These are phyloP conservation scores for Drosophila virilis DNA, from an alignment of 1,140 invertebrate genomes.

Conservation along the genomic window DNA sequence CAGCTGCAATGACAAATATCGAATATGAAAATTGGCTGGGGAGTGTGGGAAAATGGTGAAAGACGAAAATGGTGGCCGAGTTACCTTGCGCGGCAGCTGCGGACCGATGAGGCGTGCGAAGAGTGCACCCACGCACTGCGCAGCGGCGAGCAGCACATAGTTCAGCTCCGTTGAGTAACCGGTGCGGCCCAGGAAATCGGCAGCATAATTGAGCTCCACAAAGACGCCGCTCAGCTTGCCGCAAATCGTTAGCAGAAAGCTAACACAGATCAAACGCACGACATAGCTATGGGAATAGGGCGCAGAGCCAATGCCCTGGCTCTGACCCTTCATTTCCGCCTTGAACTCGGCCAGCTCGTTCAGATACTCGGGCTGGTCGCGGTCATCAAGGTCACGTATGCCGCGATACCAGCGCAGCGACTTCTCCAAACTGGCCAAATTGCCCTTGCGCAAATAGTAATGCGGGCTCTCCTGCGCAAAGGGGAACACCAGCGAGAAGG, in stretches of 20 bases:
- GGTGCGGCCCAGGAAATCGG: conserved; percentile 62
- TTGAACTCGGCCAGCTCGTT: conserved; percentile 65
- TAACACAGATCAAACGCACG: conserved; percentile 51
- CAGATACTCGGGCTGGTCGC: conserved; percentile 65
- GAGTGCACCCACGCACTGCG: conserved; percentile 56
- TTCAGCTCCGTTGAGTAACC: conserved; percentile 56
- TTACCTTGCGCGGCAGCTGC: conserved; percentile 57
- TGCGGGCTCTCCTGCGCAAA: conserved; percentile 87
- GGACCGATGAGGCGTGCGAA: conserved; percentile 58
- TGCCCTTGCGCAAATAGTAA: conserved; percentile 85
- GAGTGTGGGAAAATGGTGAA: too few relatives aligned
- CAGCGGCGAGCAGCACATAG: conserved; percentile 52
- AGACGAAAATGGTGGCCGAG: not conserved
- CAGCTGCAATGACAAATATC: conserved; percentile 22
- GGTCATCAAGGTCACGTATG: conserved; percentile 70
- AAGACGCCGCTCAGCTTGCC: conserved; percentile 70
- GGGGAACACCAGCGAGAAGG: conserved; percentile 85
- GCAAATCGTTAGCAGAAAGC: conserved; percentile 64
- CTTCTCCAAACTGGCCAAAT: conserved; percentile 85
- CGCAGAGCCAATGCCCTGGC: conserved; percentile 32
- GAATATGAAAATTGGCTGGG: not conserved
- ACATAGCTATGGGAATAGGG: conserved; percentile 57
- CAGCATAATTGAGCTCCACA: conserved; percentile 64
- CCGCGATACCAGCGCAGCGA: conserved; percentile 85
- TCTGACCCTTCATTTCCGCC: conserved; percentile 33